Percentiles rank a stretch among this genome's conserved stretches.
Conservation (phyloP, 2,797 vertebrate genomes). For the Pangasius mekongensis region DNA sequence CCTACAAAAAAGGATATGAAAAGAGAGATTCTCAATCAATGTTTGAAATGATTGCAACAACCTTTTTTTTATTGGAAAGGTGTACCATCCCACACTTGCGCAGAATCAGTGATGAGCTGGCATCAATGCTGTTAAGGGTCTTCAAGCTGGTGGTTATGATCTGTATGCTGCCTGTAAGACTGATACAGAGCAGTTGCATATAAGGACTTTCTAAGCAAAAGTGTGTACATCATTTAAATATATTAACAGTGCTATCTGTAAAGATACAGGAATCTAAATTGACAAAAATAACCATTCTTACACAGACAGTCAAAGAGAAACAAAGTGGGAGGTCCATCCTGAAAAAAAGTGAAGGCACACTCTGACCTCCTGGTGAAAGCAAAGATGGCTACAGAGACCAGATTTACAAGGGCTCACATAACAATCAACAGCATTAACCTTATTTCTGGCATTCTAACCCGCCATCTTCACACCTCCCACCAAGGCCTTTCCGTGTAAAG, state of each 20-base stretch:
- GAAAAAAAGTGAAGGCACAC: not conserved
- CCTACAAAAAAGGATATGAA: not conserved
- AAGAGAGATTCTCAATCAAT: not conserved
- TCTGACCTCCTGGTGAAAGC: not conserved
- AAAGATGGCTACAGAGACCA: not conserved
- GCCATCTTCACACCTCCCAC: not conserved
- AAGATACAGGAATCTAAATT: not conserved
- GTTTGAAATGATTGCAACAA: not conserved
- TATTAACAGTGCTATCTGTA: not conserved
- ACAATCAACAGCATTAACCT: not conserved
- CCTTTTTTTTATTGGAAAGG: not conserved
- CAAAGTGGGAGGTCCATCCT: not conserved
- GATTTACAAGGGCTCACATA: not conserved
- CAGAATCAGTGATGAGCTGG: not conserved
- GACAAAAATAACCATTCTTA: not conserved
- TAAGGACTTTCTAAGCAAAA: not conserved
- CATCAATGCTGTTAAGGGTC: not conserved
- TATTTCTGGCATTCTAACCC: not conserved
- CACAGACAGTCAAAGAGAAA: not conserved
- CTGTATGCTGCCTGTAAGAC: not conserved
- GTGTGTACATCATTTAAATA: not conserved
- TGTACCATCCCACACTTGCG: not conserved
- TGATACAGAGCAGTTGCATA: too few relatives aligned
- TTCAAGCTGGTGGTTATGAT: not conserved
- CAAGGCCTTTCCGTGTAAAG: constrained; percentile 4